phyloP scores from a whole-genome alignment of 2,113 vertebrate species.

The Takifugu bimaculatus region DNA sequence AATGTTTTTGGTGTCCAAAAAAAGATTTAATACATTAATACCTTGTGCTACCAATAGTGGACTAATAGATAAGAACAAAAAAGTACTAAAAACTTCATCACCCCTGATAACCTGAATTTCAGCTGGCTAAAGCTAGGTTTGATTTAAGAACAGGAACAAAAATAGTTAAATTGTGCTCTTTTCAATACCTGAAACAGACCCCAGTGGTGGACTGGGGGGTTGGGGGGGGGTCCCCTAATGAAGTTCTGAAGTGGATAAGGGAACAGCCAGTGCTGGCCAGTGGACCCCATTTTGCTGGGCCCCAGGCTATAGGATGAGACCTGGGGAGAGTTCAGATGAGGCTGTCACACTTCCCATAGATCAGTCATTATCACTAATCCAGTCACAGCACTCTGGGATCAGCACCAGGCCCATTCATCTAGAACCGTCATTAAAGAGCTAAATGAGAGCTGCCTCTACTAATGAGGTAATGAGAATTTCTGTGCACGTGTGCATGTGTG shows the following conservation, averaged over 20 bases:
- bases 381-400: constrained; percentile 70
- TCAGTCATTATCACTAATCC: constrained; percentile 77
- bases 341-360: constrained; percentile 73
- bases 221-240: constrained; percentile 8
- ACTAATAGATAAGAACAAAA: too few species aligned
- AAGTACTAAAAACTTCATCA: too few species aligned
- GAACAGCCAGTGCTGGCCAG: constrained; percentile 42
- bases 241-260: constrained; percentile 16
- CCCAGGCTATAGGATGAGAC: constrained; percentile 65
- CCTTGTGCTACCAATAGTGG: too few species aligned
- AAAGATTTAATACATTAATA: too few species aligned
- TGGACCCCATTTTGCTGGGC: constrained; percentile 54
- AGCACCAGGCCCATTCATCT: constrained; percentile 72
- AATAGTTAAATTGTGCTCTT: neutral
- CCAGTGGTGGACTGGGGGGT: constrained; percentile 3
- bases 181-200: constrained; percentile 9
- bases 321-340: constrained; percentile 76
- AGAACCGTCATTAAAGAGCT: constrained; percentile 73
- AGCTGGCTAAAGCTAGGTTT: too few species aligned
- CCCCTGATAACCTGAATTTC: too few species aligned
- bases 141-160: too few species aligned
- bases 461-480: constrained; percentile 74
- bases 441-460: constrained; percentile 72
- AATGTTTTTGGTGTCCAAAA: too few species aligned
- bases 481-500: constrained; percentile 24